These are phyloP conservation scores for Falco cherrug DNA, from an alignment of 2,797 vertebrate species.

Conservation along the genomic window DNA sequence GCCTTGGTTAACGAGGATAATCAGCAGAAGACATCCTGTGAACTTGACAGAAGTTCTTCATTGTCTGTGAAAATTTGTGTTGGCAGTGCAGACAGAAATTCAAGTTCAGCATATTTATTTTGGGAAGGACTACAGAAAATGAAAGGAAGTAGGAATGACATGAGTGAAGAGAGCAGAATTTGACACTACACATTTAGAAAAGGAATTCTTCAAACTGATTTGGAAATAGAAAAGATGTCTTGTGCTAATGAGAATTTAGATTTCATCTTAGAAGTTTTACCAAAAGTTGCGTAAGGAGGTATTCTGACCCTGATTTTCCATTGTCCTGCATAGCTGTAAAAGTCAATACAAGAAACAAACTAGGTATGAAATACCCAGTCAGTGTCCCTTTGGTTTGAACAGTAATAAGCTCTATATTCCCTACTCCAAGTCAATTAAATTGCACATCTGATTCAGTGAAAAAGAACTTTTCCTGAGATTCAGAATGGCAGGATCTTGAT, in stretches of 20 bases:
- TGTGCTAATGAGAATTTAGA: neutral
- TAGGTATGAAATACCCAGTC: neutral
- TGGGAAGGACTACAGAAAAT: constrained; percentile 19
- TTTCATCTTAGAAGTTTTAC: neutral
- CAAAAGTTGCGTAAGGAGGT: neutral
- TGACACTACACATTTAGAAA: neutral
- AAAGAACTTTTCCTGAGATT: neutral
- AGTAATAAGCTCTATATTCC: neutral
- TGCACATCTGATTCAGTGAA: neutral
- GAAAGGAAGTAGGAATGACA: neutral
- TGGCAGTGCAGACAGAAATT: neutral
- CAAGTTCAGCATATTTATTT: constrained; percentile 33
- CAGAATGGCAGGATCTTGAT: neutral
- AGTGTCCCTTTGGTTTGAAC: neutral
- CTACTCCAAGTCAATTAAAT: neutral
- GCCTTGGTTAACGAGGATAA: neutral
- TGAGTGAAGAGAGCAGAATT: neutral
- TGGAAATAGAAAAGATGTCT: neutral
- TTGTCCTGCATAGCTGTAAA: neutral
- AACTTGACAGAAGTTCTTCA: constrained; percentile 17
- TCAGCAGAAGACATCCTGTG: neutral
- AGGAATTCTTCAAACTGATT: neutral
- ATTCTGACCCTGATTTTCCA: neutral
- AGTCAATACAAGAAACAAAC: neutral
- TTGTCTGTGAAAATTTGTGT: constrained; percentile 20